Base-by-base conservation (phyloP, 2,888 invertebrate genomes). In the Tetropium fuscum region DNA sequence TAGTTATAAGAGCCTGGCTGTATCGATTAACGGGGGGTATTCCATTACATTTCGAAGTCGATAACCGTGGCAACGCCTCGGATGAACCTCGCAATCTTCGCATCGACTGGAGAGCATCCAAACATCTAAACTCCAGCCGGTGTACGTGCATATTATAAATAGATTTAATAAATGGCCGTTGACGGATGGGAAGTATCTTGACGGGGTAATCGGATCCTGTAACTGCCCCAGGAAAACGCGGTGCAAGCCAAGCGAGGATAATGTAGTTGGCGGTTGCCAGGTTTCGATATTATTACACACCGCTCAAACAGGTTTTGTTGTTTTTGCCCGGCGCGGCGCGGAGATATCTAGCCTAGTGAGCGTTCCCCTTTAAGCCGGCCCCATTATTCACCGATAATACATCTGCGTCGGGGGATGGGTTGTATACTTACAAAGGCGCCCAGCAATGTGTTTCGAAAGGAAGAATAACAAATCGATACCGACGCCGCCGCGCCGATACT, bases 141-240 rank as follows among this genome's bases (percentile, higher is more conserved):
- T 15, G 27, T n/a, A 25, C 44, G 16, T n/a, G n/a, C n/a, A n/a
- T n/a, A n/a, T n/a, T 48, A 72, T 71, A 71, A 72, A 74, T 71
- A 72, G 70, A 69, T 69, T 68, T 66, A 68, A 69, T 69, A 71
- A 71, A 72, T 66, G 66, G 55, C 49, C 63, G 68, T 63, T 68
- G 68, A 70, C 69, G 48, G 56, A 56, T 56, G 34, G 30, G 25
- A 25, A 66, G 65, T 57, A 57, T 56, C 51, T 49, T 56, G 53
- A 40, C 44, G 44, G 59, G 47, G 57, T 51, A 65, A 65, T 44
- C 32, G 32, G 59, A 65, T 48, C 38, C 44, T 30, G 34, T 25
- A 44, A 53, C 16, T 27, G 53, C 36, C 34, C 10, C 53, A 5
- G 34, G 44, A 44, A 27, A 44, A 27, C 8, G 13, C 19, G 11